phyloP scores from a whole-genome alignment of 2,888 invertebrate species.

The Ypsolopha sequella region DNA sequence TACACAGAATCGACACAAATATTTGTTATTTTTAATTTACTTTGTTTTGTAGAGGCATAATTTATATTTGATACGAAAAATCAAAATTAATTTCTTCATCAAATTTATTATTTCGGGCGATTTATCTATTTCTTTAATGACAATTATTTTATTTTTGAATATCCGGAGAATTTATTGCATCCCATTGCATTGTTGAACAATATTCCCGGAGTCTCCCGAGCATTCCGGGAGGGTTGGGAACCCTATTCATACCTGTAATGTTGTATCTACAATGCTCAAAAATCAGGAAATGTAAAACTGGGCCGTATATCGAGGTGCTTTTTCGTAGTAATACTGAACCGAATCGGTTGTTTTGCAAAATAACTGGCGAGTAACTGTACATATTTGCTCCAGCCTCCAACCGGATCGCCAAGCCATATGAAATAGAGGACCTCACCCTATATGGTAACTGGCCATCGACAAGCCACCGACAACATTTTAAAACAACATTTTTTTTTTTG shows the following conservation, averaged over 20 bases:
- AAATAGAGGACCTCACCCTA: slow-evolving; percentile 25
- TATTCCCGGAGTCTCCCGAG: background rate
- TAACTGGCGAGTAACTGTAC: slow-evolving; percentile 11
- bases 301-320: background rate
- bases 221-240: no score
- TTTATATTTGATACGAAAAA: no score
- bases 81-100: no score
- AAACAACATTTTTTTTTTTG: background rate
- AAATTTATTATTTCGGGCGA: no score
- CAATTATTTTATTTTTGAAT: no score
- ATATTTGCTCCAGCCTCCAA: slow-evolving; percentile 26
- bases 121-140: no score
- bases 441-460: slow-evolving; percentile 21
- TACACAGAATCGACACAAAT: no score
- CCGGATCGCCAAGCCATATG: slow-evolving; percentile 20
- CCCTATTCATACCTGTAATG: background rate
- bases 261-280: background rate
- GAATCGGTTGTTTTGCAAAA: slow-evolving; percentile 11
- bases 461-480: background rate
- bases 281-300: background rate
- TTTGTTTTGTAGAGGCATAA: no score
- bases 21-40: no score
- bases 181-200: background rate
- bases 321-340: background rate
- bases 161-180: no score